Conservation (phyloP, 2,113 vertebrate species). For the Oreocharis arfaki region DNA sequence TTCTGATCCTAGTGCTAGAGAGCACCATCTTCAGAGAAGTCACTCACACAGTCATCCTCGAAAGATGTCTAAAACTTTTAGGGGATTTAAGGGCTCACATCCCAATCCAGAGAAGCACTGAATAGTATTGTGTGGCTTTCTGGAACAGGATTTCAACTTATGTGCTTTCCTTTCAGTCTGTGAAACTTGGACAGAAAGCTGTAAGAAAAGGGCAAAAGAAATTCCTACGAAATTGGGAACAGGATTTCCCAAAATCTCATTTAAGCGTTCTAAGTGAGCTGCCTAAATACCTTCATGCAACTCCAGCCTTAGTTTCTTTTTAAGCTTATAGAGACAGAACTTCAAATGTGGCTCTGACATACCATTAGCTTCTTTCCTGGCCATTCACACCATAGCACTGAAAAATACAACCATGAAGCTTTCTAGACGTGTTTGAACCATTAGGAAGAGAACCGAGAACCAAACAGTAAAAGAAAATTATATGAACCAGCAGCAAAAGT, state of each 20-base stretch:
- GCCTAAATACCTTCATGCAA: neutral
- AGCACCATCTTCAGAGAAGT: neutral
- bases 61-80: neutral
- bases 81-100: neutral
- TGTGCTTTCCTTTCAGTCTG: neutral
- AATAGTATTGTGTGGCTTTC: neutral
- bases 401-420: neutral
- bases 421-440: neutral
- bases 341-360: neutral
- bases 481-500: neutral
- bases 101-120: neutral
- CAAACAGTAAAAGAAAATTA: neutral
- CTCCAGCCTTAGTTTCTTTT: neutral
- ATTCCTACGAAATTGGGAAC: neutral
- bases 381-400: neutral
- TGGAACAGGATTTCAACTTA: neutral
- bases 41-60: neutral
- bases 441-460: neutral
- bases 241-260: neutral
- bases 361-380: neutral
- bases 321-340: fast-evolving
- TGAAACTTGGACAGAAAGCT: neutral
- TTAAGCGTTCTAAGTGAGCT: neutral
- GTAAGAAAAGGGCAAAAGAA: neutral
- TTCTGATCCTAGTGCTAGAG: neutral